Conservation (phyloP, 1,140 invertebrate species). For the Pogonognathellus flavescens region DNA sequence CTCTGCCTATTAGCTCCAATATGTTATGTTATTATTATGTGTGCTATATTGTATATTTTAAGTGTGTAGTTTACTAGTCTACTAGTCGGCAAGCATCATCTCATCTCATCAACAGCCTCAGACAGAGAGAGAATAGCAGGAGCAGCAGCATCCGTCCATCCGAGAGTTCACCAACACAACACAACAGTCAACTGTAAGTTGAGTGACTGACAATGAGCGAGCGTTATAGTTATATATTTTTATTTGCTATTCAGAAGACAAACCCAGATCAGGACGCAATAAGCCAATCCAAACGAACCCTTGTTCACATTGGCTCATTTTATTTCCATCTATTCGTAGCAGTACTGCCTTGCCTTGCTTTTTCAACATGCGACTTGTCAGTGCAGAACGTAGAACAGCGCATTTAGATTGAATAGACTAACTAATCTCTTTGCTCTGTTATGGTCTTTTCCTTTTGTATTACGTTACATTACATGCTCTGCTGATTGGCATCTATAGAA, state of each 20-base stretch:
- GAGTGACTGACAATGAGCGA: slow-evolving; percentile 47
- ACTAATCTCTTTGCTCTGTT: slow-evolving; percentile 36
- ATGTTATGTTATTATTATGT: too few relatives aligned
- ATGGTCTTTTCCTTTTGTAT: background rate
- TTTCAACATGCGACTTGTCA: slow-evolving; percentile 25
- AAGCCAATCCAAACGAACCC: slow-evolving; percentile 47
- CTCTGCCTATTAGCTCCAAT: too few relatives aligned
- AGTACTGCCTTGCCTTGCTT: slow-evolving; percentile 12
- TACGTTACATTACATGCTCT: slow-evolving; percentile 21
- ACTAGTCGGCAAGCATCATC: slow-evolving; percentile 9
- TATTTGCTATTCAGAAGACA: slow-evolving; percentile 51
- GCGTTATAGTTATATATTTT: slow-evolving; percentile 48
- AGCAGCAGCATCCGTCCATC: background rate
- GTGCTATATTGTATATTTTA: too few relatives aligned
- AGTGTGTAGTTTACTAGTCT: too few relatives aligned
- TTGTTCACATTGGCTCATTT: slow-evolving; percentile 49
- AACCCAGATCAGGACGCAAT: slow-evolving; percentile 52
- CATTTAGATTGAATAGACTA: slow-evolving; percentile 7
- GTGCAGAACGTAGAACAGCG: slow-evolving; percentile 14
- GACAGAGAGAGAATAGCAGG: background rate
- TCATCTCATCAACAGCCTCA: slow-evolving; percentile 21
- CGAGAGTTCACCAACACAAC: background rate
- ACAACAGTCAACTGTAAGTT: slow-evolving; percentile 25
- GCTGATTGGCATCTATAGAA: background rate
- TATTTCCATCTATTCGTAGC: slow-evolving; percentile 43